Conservation (phyloP, 2,797 vertebrate genomes). For the Lindbergichthys nudifrons region DNA sequence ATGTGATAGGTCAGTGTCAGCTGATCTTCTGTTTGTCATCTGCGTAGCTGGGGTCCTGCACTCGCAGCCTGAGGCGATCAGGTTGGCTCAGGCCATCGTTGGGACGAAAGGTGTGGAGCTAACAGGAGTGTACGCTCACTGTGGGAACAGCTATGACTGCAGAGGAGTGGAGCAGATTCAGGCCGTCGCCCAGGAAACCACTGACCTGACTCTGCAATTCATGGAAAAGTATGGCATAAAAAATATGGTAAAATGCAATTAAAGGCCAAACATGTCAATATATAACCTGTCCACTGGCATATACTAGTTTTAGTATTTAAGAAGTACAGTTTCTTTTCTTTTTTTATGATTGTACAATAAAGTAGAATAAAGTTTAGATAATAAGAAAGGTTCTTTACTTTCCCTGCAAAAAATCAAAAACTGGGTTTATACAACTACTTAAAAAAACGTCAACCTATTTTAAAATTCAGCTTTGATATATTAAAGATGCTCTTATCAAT, state of each 20-base stretch:
- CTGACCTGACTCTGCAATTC: conserved; percentile 78
- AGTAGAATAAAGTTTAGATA: not conserved
- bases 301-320: too few species aligned
- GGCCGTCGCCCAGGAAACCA: conserved; percentile 82
- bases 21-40: conserved; percentile 8
- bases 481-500: too few species aligned
- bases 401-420: too few species aligned
- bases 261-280: not conserved
- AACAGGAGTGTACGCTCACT: conserved; percentile 88
- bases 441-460: not conserved
- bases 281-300: not conserved
- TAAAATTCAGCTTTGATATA: not conserved
- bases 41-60: conserved; percentile 83
- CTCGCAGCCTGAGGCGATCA: conserved; percentile 75
- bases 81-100: conserved; percentile 79
- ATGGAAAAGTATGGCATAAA: conserved; percentile 82
- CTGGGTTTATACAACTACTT: not conserved
- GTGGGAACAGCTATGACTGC: conserved; percentile 88
- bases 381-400: not conserved
- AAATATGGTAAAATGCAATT: not conserved
- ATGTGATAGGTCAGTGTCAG: not conserved
- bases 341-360: not conserved
- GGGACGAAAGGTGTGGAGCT: conserved; percentile 77
- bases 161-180: conserved; percentile 81
- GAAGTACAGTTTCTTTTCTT: not conserved